A percentile compares a stretch with the other conserved stretches of the same genome.
phyloP scores from a whole-genome alignment of 2,888 invertebrate genomes.

The Cephus sareptanus region DNA sequence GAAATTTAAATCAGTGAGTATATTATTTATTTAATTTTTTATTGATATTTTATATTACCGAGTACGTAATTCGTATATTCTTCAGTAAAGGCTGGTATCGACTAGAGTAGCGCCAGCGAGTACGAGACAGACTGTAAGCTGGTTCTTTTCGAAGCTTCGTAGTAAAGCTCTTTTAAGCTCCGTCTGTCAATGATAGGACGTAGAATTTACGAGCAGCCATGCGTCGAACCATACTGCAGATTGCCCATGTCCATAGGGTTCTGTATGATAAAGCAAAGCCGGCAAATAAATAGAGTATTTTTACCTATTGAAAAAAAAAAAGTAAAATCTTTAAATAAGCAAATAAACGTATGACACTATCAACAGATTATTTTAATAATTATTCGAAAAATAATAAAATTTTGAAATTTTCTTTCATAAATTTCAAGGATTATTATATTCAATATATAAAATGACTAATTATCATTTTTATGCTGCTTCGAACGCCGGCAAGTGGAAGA shows the following conservation, averaged over 20 bases:
- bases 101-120: background rate
- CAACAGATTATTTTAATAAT: no score
- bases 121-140: background rate
- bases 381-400: no score
- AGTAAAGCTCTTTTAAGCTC: background rate
- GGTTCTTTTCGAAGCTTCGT: background rate
- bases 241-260: background rate
- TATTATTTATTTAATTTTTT: background rate
- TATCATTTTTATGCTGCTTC: no score
- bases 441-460: no score
- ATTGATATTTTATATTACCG: background rate
- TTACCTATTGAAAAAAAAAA: background rate
- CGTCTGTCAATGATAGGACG: background rate
- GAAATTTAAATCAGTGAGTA: background rate
- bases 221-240: background rate
- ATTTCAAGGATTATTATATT: no score
- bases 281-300: background rate
- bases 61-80: background rate
- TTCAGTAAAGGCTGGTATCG: background rate
- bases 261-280: background rate
- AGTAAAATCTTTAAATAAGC: background rate
- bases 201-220: background rate
- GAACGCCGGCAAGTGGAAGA: no score
- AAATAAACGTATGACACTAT: background rate
- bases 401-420: no score